phyloP scores from a whole-genome alignment of 2,113 vertebrate species.

The Cyanoderma ruficeps region DNA sequence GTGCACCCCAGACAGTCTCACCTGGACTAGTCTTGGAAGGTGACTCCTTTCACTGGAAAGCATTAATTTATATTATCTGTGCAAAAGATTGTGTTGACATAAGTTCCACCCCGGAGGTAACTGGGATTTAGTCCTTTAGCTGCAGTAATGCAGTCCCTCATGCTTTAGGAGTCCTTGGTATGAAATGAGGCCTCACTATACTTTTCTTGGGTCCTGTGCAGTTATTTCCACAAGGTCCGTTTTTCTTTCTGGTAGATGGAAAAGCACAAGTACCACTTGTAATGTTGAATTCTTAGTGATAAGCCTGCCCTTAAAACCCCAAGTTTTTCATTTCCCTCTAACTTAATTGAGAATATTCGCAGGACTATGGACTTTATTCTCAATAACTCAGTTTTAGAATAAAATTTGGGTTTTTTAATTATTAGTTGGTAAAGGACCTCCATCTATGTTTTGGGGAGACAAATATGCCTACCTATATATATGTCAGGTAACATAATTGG shows the following conservation, averaged over 20 bases:
- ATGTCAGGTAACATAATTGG: background rate
- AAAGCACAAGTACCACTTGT: accelerated
- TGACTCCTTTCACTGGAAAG: background rate
- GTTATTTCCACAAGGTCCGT: background rate
- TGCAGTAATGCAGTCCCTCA: accelerated
- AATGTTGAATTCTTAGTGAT: background rate
- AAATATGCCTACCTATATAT: accelerated
- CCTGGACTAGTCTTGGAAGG: background rate
- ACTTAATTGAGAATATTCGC: background rate
- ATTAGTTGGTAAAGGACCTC: background rate
- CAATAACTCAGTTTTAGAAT: background rate
- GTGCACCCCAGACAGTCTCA: background rate
- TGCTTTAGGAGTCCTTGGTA: background rate
- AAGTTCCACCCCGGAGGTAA: background rate
- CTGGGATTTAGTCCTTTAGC: background rate
- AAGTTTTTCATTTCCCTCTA: background rate
- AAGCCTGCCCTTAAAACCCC: background rate
- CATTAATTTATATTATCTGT: background rate
- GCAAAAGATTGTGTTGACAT: background rate
- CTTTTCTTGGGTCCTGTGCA: background rate
- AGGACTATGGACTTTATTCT: background rate
- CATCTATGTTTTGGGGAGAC: background rate
- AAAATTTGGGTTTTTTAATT: background rate
- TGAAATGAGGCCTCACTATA: background rate
- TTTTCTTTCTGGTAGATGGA: background rate